Base-by-base conservation (phyloP, 1,140 invertebrate genomes). In the Gonioctena quinquepunctata region DNA sequence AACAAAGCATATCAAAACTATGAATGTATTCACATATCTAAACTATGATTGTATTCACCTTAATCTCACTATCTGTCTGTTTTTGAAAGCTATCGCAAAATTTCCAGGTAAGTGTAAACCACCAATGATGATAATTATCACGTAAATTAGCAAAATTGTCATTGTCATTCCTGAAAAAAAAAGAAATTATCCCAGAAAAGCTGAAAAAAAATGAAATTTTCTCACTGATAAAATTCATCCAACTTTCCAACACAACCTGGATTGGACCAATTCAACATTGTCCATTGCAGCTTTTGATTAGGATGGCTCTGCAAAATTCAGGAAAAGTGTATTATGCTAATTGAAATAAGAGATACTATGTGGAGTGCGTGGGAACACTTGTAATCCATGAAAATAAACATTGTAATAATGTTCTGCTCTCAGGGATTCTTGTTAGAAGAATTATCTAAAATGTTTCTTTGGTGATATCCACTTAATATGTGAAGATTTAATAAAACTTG, bases 221-320 rank as follows among this genome's bases (percentile, higher is more conserved):
- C 57, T 66, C 71, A 79, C 75, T 76, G 56, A 60, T 71, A 75
- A 64, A 78, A 81, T 50, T 80, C 76, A 11, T 50, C 48, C 4
- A 75, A 65, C 68, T 79, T 79, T 13, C 76, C 76, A 7, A 80
- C 67, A 67, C 62, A 70, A 21, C 75, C 75, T 13, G 74, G 73
- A 71, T 76, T 76, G 1, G 75, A 49, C 78, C 80, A 81, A 65
- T 77, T 77, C 22, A 80, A 60, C 68, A 81, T 76, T 7, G 63
- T 70, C 77, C 78, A 80, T 49, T 73, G 75, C 18, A 81, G 28
- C 68, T 80, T 79, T 69, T 77, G 79, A 72, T 80, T 69, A 13
- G 78, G 77, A 26, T 78, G 26, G 42, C 16, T 70, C 76, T 79
- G 52, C 33, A 76, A 73, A 64, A 28, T 62, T 57, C 8, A 16